Conservation (phyloP, 1,140 invertebrate species). For the Ditylenchus dipsaci region DNA sequence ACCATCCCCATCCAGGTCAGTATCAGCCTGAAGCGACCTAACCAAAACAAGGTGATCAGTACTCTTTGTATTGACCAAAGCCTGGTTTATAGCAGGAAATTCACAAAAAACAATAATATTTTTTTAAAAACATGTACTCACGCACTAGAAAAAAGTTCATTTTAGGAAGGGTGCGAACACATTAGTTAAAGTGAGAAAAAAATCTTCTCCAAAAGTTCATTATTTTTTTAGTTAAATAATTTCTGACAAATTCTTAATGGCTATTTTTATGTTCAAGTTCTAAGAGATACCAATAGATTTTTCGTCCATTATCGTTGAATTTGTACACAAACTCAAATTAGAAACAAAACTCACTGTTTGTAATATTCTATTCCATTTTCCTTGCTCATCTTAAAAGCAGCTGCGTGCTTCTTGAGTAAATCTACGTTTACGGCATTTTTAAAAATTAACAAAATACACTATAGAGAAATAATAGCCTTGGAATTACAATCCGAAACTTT, state of each 20-base stretch:
- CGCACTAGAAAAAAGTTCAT: no score
- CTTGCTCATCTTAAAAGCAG: conserved; percentile 45
- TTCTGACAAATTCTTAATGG: not conserved
- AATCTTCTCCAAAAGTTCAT: not conserved
- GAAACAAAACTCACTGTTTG: conserved; percentile 39
- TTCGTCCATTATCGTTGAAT: not conserved
- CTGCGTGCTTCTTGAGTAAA: conserved; percentile 39
- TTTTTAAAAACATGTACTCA: no score
- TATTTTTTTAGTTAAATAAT: no score
- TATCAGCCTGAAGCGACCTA: no score
- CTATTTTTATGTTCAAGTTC: not conserved
- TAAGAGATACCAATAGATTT: not conserved
- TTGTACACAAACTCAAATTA: not conserved
- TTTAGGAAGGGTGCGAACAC: not conserved
- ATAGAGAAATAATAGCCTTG: not conserved
- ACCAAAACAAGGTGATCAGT: no score
- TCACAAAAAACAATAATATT: no score
- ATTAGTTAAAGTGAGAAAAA: not conserved
- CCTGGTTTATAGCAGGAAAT: no score
- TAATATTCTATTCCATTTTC: conserved; percentile 45
- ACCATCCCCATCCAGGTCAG: no score
- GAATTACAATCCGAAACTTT: not conserved
- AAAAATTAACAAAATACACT: not conserved
- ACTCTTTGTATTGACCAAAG: no score
- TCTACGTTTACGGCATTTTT: conserved; percentile 32